Conservation (phyloP, 2,113 vertebrate genomes). For the Mastomys natalensis region DNA sequence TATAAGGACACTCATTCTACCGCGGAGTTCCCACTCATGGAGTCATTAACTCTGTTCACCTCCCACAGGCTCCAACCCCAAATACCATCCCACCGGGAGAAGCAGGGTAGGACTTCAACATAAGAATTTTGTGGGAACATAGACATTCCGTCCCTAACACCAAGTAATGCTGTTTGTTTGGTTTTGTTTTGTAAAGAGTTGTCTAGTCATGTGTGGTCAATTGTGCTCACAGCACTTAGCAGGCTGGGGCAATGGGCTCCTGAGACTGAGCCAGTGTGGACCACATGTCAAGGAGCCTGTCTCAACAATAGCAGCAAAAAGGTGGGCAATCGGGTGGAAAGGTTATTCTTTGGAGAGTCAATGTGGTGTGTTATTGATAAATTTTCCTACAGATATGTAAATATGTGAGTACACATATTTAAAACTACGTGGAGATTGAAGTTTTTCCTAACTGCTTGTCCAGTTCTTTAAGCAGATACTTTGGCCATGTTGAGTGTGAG, state of each 20-base stretch:
- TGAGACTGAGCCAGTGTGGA: background rate
- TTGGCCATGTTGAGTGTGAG: background rate
- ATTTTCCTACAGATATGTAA: background rate
- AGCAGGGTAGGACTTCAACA: background rate
- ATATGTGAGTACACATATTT: background rate
- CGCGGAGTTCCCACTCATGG: background rate
- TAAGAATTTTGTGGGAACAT: background rate
- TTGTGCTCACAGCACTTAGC: no score
- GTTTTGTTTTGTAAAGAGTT: background rate
- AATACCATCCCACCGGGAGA: no score
- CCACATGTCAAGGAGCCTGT: background rate
- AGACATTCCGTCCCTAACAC: background rate
- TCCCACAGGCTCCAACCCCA: background rate
- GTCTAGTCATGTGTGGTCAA: background rate
- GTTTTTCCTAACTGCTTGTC: background rate
- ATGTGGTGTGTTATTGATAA: background rate
- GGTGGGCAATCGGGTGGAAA: background rate
- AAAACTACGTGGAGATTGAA: constrained; percentile 9
- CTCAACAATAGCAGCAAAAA: background rate
- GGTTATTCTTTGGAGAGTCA: background rate
- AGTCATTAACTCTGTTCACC: background rate
- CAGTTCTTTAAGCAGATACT: background rate
- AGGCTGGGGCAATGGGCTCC: background rate
- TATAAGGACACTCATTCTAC: background rate
- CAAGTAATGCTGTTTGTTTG: background rate